Base-by-base conservation (phyloP, 2,888 invertebrate species). In the Xanthorhoe spadicearia region DNA sequence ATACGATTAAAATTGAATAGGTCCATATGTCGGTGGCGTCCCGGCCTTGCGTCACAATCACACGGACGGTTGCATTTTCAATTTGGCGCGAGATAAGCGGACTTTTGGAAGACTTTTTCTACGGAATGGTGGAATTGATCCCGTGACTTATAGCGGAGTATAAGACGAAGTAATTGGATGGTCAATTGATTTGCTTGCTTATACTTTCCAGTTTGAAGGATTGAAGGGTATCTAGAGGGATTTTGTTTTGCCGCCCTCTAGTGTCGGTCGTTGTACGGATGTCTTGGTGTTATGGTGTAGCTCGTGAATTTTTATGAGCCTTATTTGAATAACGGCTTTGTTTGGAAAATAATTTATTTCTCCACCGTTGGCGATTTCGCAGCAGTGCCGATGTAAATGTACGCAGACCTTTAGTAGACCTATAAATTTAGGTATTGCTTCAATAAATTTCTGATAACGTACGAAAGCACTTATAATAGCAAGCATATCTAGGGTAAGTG, bases 1-100 rank as follows among this genome's bases (percentile, higher is more conserved):
- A 93, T 93, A 85, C 91, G 92, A 93, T 93, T 92, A 93, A 92
- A 92, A 92, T 91, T 92, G 92, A 90, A 93, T 92, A 90, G 92
- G 84, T 90, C 91, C 92, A 89, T 92, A 92, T 92, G 92, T 90
- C 91, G 87, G 80, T 79, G 82, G 85, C 89, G 88, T 77, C 77
- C 76, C 84, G 86, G 88, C 66, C 70, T 91, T 91, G 90, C 91
- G 91, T 89, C 87, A 90, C 92, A 93, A 93, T 93, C 88, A 88
- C 87, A 93, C 91, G 92, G 90, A 76, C 90, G 85, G 83, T 82
- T 92, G 93, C 88, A 88, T 91, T 93, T 93, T 93, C 93, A 93
- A 93, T 93, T 93, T 92, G 91, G 89, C 88, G 87, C 87, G 88
- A 93, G 91, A 93, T 92, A 92, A 92, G 86, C 90, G 84, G 82